Conservation (phyloP, 2,797 vertebrate genomes). For the Eulemur coronatus region DNA sequence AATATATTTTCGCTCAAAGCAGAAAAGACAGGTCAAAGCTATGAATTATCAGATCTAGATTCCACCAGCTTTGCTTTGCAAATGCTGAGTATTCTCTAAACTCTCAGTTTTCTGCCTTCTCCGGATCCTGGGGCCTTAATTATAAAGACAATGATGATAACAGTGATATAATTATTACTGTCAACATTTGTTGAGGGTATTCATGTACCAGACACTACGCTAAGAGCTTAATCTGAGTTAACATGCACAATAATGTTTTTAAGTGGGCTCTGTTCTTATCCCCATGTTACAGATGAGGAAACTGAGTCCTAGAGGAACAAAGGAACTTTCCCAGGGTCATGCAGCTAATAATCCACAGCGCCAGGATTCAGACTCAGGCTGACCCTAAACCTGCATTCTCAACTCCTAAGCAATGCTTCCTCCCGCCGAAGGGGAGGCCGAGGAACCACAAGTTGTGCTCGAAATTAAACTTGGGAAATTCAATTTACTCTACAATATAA, state of each 20-base stretch:
- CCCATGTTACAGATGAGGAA: not conserved
- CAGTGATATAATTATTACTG: not conserved
- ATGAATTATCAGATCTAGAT: not conserved
- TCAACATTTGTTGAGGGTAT: not conserved
- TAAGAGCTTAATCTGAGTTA: not conserved
- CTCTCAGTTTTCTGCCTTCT: not conserved
- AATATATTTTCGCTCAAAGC: constrained; percentile 70
- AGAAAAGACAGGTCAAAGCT: constrained; percentile 23
- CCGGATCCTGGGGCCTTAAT: not conserved
- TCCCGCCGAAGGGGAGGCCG: not conserved
- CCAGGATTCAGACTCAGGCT: not conserved
- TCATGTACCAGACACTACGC: no score
- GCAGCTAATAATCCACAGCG: not conserved
- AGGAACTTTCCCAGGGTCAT: not conserved
- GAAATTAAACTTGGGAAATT: not conserved
- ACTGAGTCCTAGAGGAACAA: not conserved
- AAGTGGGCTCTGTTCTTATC: not conserved
- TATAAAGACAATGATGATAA: not conserved
- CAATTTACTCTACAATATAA: not conserved
- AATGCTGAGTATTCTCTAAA: not conserved
- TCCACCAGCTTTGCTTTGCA: not conserved
- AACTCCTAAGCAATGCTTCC: no score
- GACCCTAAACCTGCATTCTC: not conserved
- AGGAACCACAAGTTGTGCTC: not conserved
- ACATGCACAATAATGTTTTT: not conserved